Conservation (phyloP, 2,797 vertebrate genomes). For the Typhlichthys eigenmanni region DNA sequence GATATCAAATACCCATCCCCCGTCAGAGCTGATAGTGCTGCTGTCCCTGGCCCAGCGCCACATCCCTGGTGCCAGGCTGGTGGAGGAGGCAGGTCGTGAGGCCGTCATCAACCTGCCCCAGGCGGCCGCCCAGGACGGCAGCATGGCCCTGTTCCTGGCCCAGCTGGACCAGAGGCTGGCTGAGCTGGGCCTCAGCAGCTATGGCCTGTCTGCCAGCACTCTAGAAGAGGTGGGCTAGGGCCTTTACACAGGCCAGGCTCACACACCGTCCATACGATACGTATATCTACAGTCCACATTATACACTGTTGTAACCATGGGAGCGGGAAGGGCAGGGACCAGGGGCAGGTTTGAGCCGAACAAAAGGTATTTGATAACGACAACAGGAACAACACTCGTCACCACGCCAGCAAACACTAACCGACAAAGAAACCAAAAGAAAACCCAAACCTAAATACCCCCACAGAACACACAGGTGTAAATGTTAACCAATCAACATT, state of each 20-base stretch:
- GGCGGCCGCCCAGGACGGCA: slow-evolving; percentile 75
- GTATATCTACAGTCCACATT: too few relatives aligned
- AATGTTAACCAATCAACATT: too few relatives aligned
- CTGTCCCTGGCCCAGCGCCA: slow-evolving; percentile 73
- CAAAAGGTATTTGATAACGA: too few relatives aligned
- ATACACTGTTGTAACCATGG: too few relatives aligned
- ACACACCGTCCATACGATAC: neutral
- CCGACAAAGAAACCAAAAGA: too few relatives aligned
- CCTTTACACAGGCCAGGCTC: neutral
- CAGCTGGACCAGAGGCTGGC: slow-evolving; percentile 80
- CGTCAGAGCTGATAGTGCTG: slow-evolving; percentile 74
- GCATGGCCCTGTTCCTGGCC: slow-evolving; percentile 77
- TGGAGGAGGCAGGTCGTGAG: slow-evolving; percentile 82
- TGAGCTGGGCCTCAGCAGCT: slow-evolving; percentile 83
- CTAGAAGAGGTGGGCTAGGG: slow-evolving; percentile 83
- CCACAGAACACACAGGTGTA: too few relatives aligned
- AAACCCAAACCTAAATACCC: too few relatives aligned
- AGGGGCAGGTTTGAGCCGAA: too few relatives aligned
- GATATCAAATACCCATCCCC: neutral
- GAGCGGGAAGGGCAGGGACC: too few relatives aligned
- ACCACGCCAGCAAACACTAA: too few relatives aligned
- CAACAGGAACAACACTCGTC: too few relatives aligned
- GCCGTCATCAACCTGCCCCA: slow-evolving; percentile 83
- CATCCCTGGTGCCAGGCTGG: slow-evolving; percentile 76
- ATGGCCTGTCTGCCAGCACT: slow-evolving; percentile 86